Percentiles rank a stretch among this genome's conserved stretches.
Evolutionary conservation across 2,888 invertebrate genomes (phyloP).

Genomic region (Mimachlamys varia): DNA sequence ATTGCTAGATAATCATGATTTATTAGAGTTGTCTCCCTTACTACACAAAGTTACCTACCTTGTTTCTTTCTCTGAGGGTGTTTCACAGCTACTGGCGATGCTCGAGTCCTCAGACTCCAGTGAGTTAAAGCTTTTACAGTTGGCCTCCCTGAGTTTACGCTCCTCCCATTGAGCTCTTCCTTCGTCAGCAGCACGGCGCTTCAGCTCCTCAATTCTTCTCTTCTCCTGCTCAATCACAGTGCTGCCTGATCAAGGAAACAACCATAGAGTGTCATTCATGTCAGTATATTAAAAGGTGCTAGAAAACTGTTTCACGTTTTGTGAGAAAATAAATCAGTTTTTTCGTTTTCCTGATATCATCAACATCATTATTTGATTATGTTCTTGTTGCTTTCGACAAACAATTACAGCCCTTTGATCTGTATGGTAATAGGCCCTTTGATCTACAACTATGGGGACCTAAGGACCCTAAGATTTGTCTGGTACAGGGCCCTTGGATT

Average conservation of each 20-base stretch:
- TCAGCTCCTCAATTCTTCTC: conserved; percentile 92
- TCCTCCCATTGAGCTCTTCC: conserved; percentile 94
- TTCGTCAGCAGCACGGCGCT: conserved; percentile 93
- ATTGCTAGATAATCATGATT: conserved; percentile 76
- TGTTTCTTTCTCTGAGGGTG: conserved; percentile 83
- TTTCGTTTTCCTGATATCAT: too few species aligned
- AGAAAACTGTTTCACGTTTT: too few species aligned
- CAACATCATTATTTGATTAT: too few species aligned
- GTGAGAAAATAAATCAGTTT: too few species aligned
- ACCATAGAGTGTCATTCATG: neutral
- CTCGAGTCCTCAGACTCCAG: conserved; percentile 86
- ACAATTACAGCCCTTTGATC: too few species aligned
- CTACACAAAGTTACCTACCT: conserved; percentile 65
- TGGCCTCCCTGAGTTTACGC: conserved; percentile 82
- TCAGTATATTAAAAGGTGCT: too few species aligned
- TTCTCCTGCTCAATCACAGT: conserved; percentile 96
- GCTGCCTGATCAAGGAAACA: conserved; percentile 85
- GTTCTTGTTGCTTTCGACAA: too few species aligned
- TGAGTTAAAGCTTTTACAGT: conserved; percentile 86
- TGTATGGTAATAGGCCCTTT: too few species aligned
- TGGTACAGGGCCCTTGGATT: too few species aligned
- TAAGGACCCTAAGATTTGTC: too few species aligned
- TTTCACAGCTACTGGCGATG: conserved; percentile 84
- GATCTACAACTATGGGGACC: too few species aligned
- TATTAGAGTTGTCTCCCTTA: neutral